A percentile compares a stretch with the other conserved stretches of the same genome.
phyloP scores from a whole-genome alignment of 1,140 invertebrate species.

The Triops cancriformis region DNA sequence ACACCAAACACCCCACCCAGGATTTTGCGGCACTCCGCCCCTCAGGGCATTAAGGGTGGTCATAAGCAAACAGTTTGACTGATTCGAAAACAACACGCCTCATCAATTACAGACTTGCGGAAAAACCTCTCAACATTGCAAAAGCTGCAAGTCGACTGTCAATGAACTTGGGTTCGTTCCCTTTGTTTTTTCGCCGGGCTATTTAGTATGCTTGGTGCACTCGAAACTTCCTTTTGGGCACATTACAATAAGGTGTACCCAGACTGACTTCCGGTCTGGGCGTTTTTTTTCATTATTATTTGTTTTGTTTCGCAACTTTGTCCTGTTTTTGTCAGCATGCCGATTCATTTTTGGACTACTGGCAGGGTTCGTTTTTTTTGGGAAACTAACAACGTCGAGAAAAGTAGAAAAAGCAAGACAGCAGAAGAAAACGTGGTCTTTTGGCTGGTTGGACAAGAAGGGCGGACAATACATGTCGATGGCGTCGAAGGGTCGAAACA shows the following conservation, averaged over 20 bases:
- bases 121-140: too few species aligned
- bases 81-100: too few species aligned
- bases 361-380: not conserved
- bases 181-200: not conserved
- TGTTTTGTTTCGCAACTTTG: not conserved
- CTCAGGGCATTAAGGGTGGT: too few species aligned
- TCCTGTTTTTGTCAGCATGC: not conserved
- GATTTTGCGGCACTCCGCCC: too few species aligned
- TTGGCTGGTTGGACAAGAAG: not conserved
- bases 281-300: not conserved
- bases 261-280: not conserved
- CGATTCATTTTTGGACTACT: not conserved
- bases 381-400: not conserved
- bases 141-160: too few species aligned
- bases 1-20: too few species aligned
- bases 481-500: conserved; percentile 3
- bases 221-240: not conserved
- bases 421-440: not conserved
- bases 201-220: not conserved
- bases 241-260: not conserved
- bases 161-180: not conserved
- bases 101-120: too few species aligned
- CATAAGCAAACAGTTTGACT: too few species aligned
- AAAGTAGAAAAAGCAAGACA: not conserved
- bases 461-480: not conserved